Evolutionary conservation across 2,888 invertebrate species (phyloP), one percentile per base, ranked within the genome.

Genomic region (Ceraclea dissimilis): DNA sequence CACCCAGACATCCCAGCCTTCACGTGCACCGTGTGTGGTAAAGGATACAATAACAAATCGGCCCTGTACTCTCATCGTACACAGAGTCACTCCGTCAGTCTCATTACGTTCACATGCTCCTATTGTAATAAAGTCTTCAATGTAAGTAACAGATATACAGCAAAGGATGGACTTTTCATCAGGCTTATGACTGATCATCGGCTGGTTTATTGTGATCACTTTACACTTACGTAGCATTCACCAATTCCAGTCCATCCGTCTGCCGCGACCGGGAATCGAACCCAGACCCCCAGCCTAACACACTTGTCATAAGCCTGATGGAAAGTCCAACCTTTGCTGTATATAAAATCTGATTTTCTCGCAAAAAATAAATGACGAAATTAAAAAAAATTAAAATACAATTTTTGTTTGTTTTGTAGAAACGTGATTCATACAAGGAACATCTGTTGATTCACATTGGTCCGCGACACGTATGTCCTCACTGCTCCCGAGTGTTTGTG

Each of bases 401-500:
- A 48, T 16, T n/a, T n/a, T n/a, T n/a, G n/a, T n/a, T n/a, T n/a
- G n/a, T n/a, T n/a, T 39, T 61, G 0, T 67, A 78, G 78, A 75
- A 80, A 62, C 74, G 76, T 51, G 81, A 81, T 63, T 79, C 79
- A 6, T 80, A 71, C 68, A 78, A 79, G 61, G 81, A 81, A 64
- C 81, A 81, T 69, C 67, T 80, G 0, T 71, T 75, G 61, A 81
- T 81, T 61, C 81, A 81, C 72, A 75, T 75, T 59, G 80, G 80
- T 0, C 80, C 80, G 1, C 74, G 78, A 0, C 80, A 80, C 69
- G 79, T 79, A 55, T 81, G 81, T 66, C 79, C 80, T 26, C 79
- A 79, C 68, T 81, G 81, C 65, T 75, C 79, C 16, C 79, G 79
- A 72, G 73, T 77, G 11, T 81, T 81, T 71, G 80, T 80, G 33